phyloP scores from a whole-genome alignment of 2,113 vertebrate genomes.

The Struthio camelus region DNA sequence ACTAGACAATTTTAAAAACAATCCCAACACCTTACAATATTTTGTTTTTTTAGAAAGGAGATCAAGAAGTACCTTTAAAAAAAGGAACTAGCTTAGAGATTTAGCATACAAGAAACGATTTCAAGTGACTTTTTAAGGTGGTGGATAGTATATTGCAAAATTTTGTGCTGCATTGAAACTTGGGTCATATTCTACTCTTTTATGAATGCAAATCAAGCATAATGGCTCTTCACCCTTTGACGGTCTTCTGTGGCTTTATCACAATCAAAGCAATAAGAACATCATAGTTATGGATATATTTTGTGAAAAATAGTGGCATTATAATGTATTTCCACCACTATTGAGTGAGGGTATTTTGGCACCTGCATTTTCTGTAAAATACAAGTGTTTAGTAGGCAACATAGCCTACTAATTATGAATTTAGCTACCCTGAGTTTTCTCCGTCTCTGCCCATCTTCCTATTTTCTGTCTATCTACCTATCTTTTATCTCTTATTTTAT shows the following conservation, averaged over 20 bases:
- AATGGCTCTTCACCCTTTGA: background rate
- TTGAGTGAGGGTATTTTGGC: background rate
- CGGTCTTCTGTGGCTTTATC: background rate
- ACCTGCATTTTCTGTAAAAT: background rate
- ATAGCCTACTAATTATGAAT: accelerated
- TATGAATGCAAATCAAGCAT: background rate
- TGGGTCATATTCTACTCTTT: background rate
- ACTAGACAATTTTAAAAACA: background rate
- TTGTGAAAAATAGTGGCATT: background rate
- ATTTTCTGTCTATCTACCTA: background rate
- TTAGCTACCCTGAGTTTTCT: background rate
- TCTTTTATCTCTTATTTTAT: background rate
- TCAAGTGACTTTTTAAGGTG: background rate
- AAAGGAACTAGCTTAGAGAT: background rate
- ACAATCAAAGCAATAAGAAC: background rate
- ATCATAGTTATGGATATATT: background rate
- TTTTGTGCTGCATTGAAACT: background rate
- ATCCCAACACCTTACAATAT: background rate
- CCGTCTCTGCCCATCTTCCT: background rate
- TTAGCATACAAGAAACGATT: background rate
- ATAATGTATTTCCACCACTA: background rate
- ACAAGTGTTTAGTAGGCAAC: background rate
- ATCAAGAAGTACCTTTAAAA: background rate
- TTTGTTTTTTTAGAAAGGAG: background rate
- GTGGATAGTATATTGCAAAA: background rate